A percentile compares a stretch with the other conserved stretches of the same genome.
phyloP scores from a whole-genome alignment of 2,888 invertebrate species.

The Epiblema foenella region DNA sequence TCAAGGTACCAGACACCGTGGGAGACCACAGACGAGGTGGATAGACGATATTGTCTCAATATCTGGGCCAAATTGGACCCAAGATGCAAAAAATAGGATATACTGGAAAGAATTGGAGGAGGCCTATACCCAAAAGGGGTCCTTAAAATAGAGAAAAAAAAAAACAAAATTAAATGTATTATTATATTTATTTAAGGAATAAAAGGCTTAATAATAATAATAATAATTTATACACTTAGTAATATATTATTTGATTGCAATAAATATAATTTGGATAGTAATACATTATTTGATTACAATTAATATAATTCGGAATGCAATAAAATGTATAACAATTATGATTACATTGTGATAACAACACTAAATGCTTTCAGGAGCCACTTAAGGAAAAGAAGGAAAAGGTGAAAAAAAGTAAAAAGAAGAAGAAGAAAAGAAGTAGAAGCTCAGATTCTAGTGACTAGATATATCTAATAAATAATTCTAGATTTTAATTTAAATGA shows the following conservation, averaged over 20 bases:
- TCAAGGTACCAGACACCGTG: no score
- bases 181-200: no score
- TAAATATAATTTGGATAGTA: background rate
- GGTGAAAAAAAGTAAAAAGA: slow-evolving; percentile 74
- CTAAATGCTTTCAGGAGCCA: slow-evolving; percentile 30
- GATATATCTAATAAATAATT: slow-evolving; percentile 19
- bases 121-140: no score
- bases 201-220: no score
- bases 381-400: slow-evolving; percentile 70
- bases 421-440: slow-evolving; percentile 66
- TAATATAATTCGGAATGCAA: background rate
- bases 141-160: no score
- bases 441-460: slow-evolving; percentile 59
- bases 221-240: slow-evolving; percentile 10
- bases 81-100: no score
- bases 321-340: background rate
- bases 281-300: background rate
- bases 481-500: background rate
- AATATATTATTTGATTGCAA: background rate
- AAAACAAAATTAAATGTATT: no score
- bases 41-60: no score
- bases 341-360: background rate
- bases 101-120: no score
- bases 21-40: no score
- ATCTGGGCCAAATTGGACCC: no score